Conservation (phyloP, 1,140 invertebrate species). For the Apis florea region DNA sequence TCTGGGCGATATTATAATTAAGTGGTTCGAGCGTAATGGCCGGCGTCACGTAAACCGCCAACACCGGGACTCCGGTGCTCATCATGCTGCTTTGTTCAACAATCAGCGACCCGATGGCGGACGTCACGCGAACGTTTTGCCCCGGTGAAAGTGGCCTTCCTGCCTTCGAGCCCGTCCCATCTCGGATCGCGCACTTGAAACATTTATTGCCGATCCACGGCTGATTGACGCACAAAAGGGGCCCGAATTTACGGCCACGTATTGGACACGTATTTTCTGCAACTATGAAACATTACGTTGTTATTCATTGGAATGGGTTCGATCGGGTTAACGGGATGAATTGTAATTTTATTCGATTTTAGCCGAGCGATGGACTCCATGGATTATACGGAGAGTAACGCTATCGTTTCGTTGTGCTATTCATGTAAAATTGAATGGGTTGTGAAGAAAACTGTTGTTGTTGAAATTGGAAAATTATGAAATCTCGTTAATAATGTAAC, state of each 20-base stretch:
- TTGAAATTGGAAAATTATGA: too few relatives aligned
- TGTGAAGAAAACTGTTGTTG: too few relatives aligned
- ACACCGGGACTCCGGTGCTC: slow-evolving; percentile 69
- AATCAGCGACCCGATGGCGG: slow-evolving; percentile 78
- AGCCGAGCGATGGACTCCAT: too few relatives aligned
- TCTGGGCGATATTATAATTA: slow-evolving; percentile 80
- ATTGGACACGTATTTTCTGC: background rate
- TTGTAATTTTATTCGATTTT: too few relatives aligned
- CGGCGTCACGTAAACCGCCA: slow-evolving; percentile 79
- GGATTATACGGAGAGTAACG: too few relatives aligned
- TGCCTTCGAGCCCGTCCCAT: slow-evolving; percentile 46
- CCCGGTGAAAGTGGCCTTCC: slow-evolving; percentile 51
- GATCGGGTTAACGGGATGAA: too few relatives aligned
- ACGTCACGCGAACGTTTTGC: slow-evolving; percentile 75
- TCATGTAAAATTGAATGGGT: too few relatives aligned
- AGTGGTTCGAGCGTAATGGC: slow-evolving; percentile 79
- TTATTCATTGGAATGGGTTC: too few relatives aligned
- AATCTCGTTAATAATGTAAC: too few relatives aligned
- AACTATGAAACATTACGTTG: background rate
- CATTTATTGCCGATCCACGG: slow-evolving; percentile 23
- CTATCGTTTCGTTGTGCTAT: too few relatives aligned
- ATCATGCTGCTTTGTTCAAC: slow-evolving; percentile 75
- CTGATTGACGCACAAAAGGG: background rate
- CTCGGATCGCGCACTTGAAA: slow-evolving; percentile 15
- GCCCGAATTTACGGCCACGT: background rate